A percentile compares a stretch with the other conserved stretches of the same genome.
phyloP scores from a whole-genome alignment of 2,888 invertebrate species.

The Peribatodes rhomboidaria region DNA sequence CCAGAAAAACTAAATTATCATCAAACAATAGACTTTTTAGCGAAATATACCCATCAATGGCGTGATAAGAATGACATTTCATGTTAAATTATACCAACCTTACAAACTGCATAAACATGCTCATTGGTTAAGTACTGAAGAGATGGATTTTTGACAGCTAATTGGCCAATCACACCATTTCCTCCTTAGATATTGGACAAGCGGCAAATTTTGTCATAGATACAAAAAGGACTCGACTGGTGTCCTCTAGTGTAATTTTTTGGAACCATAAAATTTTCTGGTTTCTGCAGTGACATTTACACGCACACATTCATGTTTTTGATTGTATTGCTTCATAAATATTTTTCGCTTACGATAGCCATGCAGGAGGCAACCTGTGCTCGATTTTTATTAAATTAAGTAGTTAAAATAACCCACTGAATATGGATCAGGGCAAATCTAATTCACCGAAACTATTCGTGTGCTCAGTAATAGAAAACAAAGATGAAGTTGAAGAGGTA shows the following conservation, averaged over 20 bases:
- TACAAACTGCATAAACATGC: neutral
- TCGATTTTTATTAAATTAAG: slow-evolving; percentile 86
- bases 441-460: slow-evolving; percentile 92
- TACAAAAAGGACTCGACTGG: neutral
- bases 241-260: slow-evolving; percentile 21
- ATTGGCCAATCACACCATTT: neutral
- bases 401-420: slow-evolving; percentile 80
- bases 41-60: too few relatives aligned
- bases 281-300: slow-evolving; percentile 53
- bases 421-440: slow-evolving; percentile 87
- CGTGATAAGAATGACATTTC: too few relatives aligned
- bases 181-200: neutral
- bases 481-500: slow-evolving; percentile 97
- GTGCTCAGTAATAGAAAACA: slow-evolving; percentile 94
- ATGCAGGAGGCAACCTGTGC: slow-evolving; percentile 87
- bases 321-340: slow-evolving; percentile 84
- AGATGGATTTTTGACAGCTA: neutral
- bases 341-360: slow-evolving; percentile 87
- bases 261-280: neutral
- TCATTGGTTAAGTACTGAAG: neutral
- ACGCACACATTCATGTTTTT: slow-evolving; percentile 77
- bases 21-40: too few relatives aligned
- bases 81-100: neutral
- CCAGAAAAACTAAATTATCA: too few relatives aligned
- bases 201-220: neutral